These are phyloP conservation scores for Pangasius mekongensis DNA, from an alignment of 2,797 vertebrate species.

Conservation along the genomic window DNA sequence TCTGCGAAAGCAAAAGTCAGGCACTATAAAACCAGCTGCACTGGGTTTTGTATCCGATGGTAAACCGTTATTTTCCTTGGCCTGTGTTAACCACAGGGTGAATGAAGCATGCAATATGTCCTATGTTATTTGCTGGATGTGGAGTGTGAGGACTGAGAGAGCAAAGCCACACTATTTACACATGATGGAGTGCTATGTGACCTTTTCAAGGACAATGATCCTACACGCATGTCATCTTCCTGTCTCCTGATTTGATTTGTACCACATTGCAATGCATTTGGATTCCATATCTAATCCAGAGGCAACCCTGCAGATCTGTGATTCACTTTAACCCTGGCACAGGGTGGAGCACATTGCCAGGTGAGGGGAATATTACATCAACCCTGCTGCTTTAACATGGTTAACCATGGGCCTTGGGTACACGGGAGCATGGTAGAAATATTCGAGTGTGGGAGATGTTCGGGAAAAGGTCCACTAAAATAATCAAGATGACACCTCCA, in stretches of 20 bases:
- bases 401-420: constrained; percentile 72
- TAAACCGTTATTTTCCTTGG: constrained; percentile 54
- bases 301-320: constrained; percentile 72
- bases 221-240: constrained; percentile 58
- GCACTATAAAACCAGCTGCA: not conserved
- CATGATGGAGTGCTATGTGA: constrained; percentile 59
- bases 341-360: constrained; percentile 71
- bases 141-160: constrained; percentile 27
- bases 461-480: constrained; percentile 71
- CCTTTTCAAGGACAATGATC: constrained; percentile 65
- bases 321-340: constrained; percentile 78
- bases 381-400: constrained; percentile 80
- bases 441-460: constrained; percentile 62
- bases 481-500: constrained; percentile 82
- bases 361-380: constrained; percentile 76
- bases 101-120: constrained; percentile 48
- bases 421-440: constrained; percentile 61
- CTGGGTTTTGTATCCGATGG: not conserved
- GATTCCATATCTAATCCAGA: constrained; percentile 76
- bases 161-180: constrained; percentile 44
- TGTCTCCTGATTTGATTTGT: constrained; percentile 72
- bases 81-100: constrained; percentile 28
- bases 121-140: constrained; percentile 51
- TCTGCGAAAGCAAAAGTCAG: not conserved
- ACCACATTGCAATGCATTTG: constrained; percentile 54